phyloP scores from a whole-genome alignment of 2,888 invertebrate species.

The Drosophila phalerata region DNA sequence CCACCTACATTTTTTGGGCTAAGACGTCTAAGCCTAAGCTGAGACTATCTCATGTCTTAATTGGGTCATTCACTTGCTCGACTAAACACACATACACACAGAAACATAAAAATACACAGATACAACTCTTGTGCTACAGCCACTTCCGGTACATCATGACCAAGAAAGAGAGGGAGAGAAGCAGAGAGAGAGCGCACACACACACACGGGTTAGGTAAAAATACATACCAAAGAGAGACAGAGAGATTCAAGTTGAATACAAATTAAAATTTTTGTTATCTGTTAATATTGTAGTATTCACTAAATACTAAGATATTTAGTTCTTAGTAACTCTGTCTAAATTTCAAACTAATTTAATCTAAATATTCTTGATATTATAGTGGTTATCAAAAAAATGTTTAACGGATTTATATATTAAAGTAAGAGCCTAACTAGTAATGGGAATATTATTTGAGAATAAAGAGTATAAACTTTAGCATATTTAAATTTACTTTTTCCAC shows the following conservation, averaged over 20 bases:
- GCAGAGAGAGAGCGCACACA: slow-evolving; percentile 12
- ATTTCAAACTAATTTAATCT: background rate
- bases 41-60: slow-evolving; percentile 65
- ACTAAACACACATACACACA: slow-evolving; percentile 42
- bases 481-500: too few species aligned
- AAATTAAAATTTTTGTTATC: slow-evolving; percentile 13
- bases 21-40: slow-evolving; percentile 58
- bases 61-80: slow-evolving; percentile 78
- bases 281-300: slow-evolving; percentile 2
- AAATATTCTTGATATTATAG: background rate
- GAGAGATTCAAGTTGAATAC: slow-evolving; percentile 18
- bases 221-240: background rate
- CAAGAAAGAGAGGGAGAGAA: slow-evolving; percentile 11
- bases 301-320: background rate
- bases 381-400: too few species aligned
- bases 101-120: slow-evolving; percentile 33
- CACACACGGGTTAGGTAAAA: background rate
- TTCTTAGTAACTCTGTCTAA: background rate
- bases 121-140: slow-evolving; percentile 35
- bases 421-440: too few species aligned
- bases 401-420: too few species aligned
- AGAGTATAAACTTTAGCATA: background rate
- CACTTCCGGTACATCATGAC: slow-evolving; percentile 56
- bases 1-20: slow-evolving; percentile 62
- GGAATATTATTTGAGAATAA: background rate